Base-by-base conservation (phyloP, 2,888 invertebrate species). In the Seira sanloemensis region DNA sequence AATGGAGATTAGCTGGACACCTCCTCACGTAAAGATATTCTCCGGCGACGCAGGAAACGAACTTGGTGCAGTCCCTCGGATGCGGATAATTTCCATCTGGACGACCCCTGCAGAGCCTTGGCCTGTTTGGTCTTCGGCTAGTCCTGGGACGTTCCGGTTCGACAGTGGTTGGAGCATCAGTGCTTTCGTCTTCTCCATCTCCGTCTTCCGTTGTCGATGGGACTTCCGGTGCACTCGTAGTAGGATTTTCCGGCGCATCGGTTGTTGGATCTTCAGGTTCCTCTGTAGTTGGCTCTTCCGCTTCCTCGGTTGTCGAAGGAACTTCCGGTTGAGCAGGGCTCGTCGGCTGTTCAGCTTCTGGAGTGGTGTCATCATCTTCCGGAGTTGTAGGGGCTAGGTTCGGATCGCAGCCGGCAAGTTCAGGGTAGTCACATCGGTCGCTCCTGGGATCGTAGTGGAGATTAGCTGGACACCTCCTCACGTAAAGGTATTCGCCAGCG, bases 371-470 rank as follows among this genome's bases (percentile, higher is more conserved):
- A 37, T 37, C 37, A 37, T 4, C 12, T 37, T 37, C 37, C 37
- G 4, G 5, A n/a, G 68, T 68, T 21, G 68, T 68, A 21, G 66
- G 66, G 9, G 7, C 21, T 37, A 37, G 12, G 12, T 37, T 37
- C 4, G 68, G 16, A 21, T 68, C 68, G 37, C 79, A 79, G 0
- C 79, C 79, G 19, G 58, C 79, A 9, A 23, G 27, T 7, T 25
- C 26, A 26, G 79, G 79, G 26, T 54, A 79, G 2, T 74, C 79
- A 24, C 79, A 79, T 2, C 46, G 79, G 23, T 79, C 68, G 18
- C n/a, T 73, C 7, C 25, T 27, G 19, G 73, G 73, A 16, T 72
- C 79, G 26, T 79, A 79, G 19, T 79, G 19, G 12, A 50, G 66
- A 16, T 66, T 21, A 2, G 19, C 66, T 2, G 66, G 66, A 21